A percentile compares a stretch with the other conserved stretches of the same genome.
These are phyloP conservation scores for Callorhinus ursinus DNA, from an alignment of 2,113 vertebrate genomes.

Conservation along the genomic window DNA sequence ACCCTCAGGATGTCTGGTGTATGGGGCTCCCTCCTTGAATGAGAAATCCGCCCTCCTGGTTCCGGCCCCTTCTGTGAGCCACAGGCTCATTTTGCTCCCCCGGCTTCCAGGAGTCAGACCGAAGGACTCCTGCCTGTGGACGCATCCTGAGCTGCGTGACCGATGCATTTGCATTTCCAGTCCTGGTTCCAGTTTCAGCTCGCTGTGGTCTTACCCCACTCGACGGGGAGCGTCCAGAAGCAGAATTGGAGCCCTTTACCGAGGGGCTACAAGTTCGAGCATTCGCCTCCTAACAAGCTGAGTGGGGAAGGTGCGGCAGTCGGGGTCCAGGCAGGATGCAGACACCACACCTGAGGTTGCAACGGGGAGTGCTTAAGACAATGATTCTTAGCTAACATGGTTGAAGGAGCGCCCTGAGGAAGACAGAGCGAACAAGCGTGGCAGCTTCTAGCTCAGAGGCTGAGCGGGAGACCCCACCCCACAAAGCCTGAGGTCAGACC, in stretches of 20 bases:
- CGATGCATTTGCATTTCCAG: background rate
- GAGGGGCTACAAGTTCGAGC: background rate
- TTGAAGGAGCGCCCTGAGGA: background rate
- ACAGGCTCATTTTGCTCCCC: background rate
- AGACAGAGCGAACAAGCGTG: too few relatives aligned
- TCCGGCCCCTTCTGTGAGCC: background rate
- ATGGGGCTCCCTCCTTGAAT: too few relatives aligned
- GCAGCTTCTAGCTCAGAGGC: too few relatives aligned
- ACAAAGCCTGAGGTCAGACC: background rate
- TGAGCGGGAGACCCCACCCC: background rate
- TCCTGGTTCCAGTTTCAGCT: background rate
- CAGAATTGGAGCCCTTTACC: background rate
- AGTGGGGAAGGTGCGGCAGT: background rate
- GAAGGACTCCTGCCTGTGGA: background rate
- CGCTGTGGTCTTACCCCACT: background rate
- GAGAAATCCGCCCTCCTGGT: background rate
- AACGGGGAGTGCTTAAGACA: too few relatives aligned
- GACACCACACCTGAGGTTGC: background rate
- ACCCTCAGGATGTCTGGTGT: background rate
- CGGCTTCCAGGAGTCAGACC: background rate
- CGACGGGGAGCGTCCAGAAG: background rate
- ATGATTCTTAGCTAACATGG: background rate
- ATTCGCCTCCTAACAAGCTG: background rate
- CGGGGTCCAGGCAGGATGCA: background rate
- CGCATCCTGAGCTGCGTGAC: rapidly evolving